Conservation (phyloP, 2,888 invertebrate species). For the Oegoconia quadripuncta region DNA sequence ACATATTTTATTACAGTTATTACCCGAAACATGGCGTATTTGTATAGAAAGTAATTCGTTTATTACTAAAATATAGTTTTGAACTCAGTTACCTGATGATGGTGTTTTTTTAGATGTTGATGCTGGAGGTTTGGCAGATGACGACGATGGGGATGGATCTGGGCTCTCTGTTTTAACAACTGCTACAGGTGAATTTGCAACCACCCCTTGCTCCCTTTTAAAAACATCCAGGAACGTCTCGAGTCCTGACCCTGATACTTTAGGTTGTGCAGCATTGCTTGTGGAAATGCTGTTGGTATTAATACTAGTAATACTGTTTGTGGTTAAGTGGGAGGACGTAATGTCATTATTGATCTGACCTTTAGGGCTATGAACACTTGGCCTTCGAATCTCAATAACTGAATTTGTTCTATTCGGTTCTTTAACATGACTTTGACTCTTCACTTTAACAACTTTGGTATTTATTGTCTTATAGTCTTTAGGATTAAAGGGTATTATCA, state of each 20-base stretch:
- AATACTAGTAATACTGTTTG: constrained; percentile 63
- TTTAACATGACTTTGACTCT: constrained; percentile 40
- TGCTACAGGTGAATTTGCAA: constrained; percentile 33
- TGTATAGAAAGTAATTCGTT: no score
- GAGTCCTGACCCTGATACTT: constrained; percentile 31
- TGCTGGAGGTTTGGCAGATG: constrained; percentile 39
- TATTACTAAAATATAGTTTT: background rate
- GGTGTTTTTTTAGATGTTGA: constrained; percentile 47
- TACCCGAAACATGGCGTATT: no score
- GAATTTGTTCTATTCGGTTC: constrained; percentile 38
- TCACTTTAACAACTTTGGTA: constrained; percentile 60
- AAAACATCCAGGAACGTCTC: constrained; percentile 73
- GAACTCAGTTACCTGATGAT: constrained; percentile 46
- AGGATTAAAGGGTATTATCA: background rate
- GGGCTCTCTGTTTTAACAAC: constrained; percentile 49
- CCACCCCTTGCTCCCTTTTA: constrained; percentile 65
- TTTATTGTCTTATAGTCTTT: constrained; percentile 36
- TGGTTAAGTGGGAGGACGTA: constrained; percentile 28
- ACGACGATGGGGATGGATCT: constrained; percentile 17
- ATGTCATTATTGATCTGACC: constrained; percentile 31
- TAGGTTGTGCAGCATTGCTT: constrained; percentile 29
- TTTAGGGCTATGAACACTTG: constrained; percentile 49
- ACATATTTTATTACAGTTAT: no score
- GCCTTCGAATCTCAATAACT: constrained; percentile 35
- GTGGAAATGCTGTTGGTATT: constrained; percentile 34